Percentiles rank a stretch among this genome's conserved stretches.
These are phyloP conservation scores for Trichogramma dendrolimi DNA, from an alignment of 2,888 invertebrate species.

Conservation along the genomic window DNA sequence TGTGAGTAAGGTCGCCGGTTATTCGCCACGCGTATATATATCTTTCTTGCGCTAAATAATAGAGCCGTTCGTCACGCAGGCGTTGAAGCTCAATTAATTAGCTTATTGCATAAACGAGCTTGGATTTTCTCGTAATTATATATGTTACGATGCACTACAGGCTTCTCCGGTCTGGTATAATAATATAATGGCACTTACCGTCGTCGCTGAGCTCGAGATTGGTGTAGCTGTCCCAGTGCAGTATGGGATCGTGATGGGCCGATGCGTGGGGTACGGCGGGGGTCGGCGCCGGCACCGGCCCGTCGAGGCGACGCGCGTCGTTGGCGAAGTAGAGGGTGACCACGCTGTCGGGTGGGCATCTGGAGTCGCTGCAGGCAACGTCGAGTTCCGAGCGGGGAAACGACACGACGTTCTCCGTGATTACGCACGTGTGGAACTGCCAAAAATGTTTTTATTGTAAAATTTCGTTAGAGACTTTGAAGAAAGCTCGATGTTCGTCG, in stretches of 20 bases:
- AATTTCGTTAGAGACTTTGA: neutral
- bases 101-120: no score
- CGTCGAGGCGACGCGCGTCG: slow-evolving; percentile 55
- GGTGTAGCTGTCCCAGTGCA: slow-evolving; percentile 75
- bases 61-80: no score
- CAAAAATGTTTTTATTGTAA: slow-evolving; percentile 8
- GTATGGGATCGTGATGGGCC: slow-evolving; percentile 66
- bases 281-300: slow-evolving; percentile 66
- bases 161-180: no score
- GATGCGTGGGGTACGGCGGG: slow-evolving; percentile 68
- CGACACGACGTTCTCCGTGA: slow-evolving; percentile 77
- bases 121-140: no score
- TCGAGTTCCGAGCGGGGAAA: slow-evolving; percentile 85
- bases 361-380: slow-evolving; percentile 73
- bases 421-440: slow-evolving; percentile 93
- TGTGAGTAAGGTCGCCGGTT: no score
- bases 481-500: neutral
- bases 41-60: no score
- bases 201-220: slow-evolving; percentile 55
- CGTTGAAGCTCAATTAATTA: no score
- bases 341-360: slow-evolving; percentile 80
- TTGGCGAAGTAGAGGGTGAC: slow-evolving; percentile 78
- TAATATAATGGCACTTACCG: slow-evolving; percentile 41
- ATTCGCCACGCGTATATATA: no score
- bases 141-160: no score